phyloP scores from a whole-genome alignment of 2,888 invertebrate species.

The Xestia ashworthii region DNA sequence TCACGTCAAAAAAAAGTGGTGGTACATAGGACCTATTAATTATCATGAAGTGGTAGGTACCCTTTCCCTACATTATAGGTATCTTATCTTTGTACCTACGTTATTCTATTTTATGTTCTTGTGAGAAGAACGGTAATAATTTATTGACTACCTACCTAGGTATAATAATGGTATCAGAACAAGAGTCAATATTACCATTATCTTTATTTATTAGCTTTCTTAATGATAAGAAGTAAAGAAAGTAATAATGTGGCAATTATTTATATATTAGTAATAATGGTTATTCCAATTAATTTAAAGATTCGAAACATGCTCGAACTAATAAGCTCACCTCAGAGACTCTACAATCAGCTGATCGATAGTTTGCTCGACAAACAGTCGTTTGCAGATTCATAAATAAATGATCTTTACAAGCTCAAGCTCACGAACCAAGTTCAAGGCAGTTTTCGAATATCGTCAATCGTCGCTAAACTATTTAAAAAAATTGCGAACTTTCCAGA shows the following conservation, averaged over 20 bases:
- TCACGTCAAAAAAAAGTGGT: too few species aligned
- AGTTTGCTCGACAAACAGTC: background rate
- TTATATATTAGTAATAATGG: too few species aligned
- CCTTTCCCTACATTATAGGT: too few species aligned
- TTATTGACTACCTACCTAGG: conserved; percentile 5
- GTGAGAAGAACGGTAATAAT: background rate
- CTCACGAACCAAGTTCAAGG: conserved; percentile 51
- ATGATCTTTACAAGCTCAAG: conserved; percentile 2
- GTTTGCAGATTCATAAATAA: conserved; percentile 11
- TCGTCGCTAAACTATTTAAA: conserved; percentile 2
- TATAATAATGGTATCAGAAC: conserved; percentile 14
- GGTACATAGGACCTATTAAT: too few species aligned
- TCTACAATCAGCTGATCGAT: background rate
- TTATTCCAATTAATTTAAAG: conserved; percentile 7
- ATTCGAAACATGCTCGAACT: background rate
- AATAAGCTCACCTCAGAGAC: background rate
- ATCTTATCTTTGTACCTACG: background rate
- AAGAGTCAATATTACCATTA: conserved; percentile 6
- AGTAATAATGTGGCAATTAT: background rate
- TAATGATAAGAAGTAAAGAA: conserved; percentile 20
- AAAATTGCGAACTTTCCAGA: conserved; percentile 67
- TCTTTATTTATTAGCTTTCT: conserved; percentile 32
- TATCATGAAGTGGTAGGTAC: background rate
- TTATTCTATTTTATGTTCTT: background rate
- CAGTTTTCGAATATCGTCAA: conserved; percentile 36